Conservation (phyloP, 53 echinoderm and acorn worm genomes). For the Henricia sp. region DNA sequence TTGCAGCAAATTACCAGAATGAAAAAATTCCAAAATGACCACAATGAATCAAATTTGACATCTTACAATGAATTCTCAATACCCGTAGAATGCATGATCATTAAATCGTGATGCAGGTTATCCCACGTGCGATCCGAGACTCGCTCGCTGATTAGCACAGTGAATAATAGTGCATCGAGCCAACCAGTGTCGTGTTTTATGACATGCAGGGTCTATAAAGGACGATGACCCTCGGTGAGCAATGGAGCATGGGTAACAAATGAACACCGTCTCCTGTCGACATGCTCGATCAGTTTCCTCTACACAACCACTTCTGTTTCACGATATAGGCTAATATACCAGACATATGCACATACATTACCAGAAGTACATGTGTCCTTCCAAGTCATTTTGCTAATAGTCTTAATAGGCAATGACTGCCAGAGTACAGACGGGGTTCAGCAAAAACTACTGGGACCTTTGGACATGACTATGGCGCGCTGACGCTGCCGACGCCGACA, state of each 20-base stretch:
- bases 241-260: slow-evolving; percentile 21
- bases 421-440: slow-evolving; percentile 16
- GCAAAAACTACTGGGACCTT: slow-evolving; percentile 3
- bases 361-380: slow-evolving; percentile 17
- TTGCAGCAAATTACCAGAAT: too few species aligned
- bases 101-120: too few species aligned
- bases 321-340: slow-evolving; percentile 15
- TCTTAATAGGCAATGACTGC: slow-evolving; percentile 10
- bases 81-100: too few species aligned
- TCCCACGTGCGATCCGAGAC: too few species aligned
- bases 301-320: neutral
- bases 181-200: too few species aligned
- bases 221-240: slow-evolving; percentile 30
- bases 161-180: too few species aligned
- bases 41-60: too few species aligned
- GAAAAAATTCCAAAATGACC: too few species aligned
- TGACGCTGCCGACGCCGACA: too few species aligned
- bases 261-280: neutral
- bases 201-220: slow-evolving; percentile 29
- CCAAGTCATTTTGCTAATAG: slow-evolving; percentile 22
- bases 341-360: slow-evolving; percentile 24
- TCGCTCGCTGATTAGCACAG: too few species aligned
- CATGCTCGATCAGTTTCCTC: neutral
- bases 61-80: too few species aligned
- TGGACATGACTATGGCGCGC: too few species aligned